These are phyloP conservation scores for Lingula anatina DNA, from an alignment of 2,888 invertebrate genomes.

Conservation along the genomic window DNA sequence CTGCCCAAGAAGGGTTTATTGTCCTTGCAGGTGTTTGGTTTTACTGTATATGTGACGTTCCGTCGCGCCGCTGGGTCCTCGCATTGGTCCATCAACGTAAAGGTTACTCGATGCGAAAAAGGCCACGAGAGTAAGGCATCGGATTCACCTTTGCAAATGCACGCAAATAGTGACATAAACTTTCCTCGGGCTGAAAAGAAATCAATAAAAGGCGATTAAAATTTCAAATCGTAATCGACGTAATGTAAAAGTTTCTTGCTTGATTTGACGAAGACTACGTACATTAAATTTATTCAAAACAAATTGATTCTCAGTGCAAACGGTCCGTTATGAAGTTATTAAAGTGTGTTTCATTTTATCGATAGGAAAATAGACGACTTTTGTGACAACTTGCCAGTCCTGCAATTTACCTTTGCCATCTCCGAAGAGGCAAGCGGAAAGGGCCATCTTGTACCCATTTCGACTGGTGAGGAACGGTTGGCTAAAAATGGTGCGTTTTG, in stretches of 20 bases:
- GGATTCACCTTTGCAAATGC: slow-evolving; percentile 36
- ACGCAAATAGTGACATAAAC: slow-evolving; percentile 34
- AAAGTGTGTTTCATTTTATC: no score
- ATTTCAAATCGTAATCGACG: no score
- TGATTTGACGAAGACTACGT: no score
- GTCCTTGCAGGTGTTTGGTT: slow-evolving; percentile 34
- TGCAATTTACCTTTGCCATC: slow-evolving; percentile 38
- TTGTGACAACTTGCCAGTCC: no score
- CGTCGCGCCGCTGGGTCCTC: slow-evolving; percentile 36
- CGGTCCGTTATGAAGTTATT: no score
- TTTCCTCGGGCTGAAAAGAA: slow-evolving; percentile 29
- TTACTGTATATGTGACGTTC: slow-evolving; percentile 41
- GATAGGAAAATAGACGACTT: no score
- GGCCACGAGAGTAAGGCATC: slow-evolving; percentile 40
- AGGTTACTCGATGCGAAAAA: slow-evolving; percentile 30
- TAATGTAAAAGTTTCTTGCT: no score
- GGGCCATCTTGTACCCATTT: slow-evolving; percentile 51
- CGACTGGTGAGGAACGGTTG: slow-evolving; percentile 49
- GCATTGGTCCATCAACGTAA: slow-evolving; percentile 40
- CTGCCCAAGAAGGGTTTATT: slow-evolving; percentile 45
- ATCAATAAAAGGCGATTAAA: not conserved
- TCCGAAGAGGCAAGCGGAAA: slow-evolving; percentile 45
- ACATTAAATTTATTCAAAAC: no score
- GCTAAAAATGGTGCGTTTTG: slow-evolving; percentile 44
- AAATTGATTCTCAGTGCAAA: no score